Evolutionary conservation across 2,888 invertebrate species (phyloP).

Genomic region (Vandiemenella viatica): DNA sequence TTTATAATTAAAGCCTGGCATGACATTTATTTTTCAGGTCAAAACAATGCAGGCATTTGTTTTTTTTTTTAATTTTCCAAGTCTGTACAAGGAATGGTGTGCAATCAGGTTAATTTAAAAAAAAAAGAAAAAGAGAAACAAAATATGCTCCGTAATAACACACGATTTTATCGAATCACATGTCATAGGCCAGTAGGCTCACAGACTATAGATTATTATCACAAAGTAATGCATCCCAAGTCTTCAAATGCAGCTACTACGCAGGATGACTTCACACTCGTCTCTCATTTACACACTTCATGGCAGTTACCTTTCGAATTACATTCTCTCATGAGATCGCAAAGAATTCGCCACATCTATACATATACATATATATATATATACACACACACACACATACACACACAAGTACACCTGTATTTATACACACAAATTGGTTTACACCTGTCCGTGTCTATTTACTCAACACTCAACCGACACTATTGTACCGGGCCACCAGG

Average conservation of each 20-base stretch:
- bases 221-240: slow-evolving; percentile 2
- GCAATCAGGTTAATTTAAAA: too few species aligned
- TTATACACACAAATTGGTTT: neutral
- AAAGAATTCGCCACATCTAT: slow-evolving; percentile 2
- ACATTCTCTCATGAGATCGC: slow-evolving; percentile 1
- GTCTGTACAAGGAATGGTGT: too few species aligned
- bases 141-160: neutral
- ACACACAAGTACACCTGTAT: neutral
- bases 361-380: neutral
- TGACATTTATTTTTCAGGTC: too few species aligned
- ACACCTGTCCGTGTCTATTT: neutral
- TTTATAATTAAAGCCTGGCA: too few species aligned
- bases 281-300: neutral
- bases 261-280: neutral
- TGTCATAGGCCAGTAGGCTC: neutral
- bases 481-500: neutral
- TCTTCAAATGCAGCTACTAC: slow-evolving; percentile 4
- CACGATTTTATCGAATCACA: neutral
- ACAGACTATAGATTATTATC: slow-evolving; percentile 1
- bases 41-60: too few species aligned
- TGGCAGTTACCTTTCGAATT: neutral
- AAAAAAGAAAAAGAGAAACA: too few species aligned
- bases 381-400: neutral
- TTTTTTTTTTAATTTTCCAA: too few species aligned
- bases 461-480: neutral